Base-by-base conservation (phyloP, 2,797 vertebrate species). In the Eupleurogrammus muticus region DNA sequence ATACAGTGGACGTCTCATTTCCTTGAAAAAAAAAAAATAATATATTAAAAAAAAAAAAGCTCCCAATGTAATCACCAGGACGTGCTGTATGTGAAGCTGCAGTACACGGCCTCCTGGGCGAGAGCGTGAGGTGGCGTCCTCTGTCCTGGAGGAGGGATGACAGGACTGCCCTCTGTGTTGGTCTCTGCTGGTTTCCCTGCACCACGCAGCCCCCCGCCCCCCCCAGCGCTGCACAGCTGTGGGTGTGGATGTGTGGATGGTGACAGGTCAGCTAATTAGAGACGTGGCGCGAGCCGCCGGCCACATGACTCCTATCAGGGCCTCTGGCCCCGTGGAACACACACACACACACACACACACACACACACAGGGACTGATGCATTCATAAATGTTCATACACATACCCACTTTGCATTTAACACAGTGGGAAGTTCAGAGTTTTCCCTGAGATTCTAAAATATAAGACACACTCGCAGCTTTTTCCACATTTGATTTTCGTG, bases 211-310 rank as follows among this genome's bases (percentile, higher is more conserved):
- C 75, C 16, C 65, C 40, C 73, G 49, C 70, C 62, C 85, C 82
- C 77, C 76, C n/a, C 69, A 80, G 81, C 49, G 1, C 65, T 54
- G 66, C 84, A 75, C 90, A 88, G 83, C 90, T 87, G 84, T 82
- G 81, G 82, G 89, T 89, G 89, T 91, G 55, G 51, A 56, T 16
- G 89, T 89, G 89, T 91, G 55, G 51, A 56, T 16, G 70, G 80
- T 89, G 90, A 91, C 90, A 89, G 86, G 89, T 91, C 86, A 85
- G 80, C 75, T 90, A 91, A 92, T 92, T 89, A 92, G 86, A 87
- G 74, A 64, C 21, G 66, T 58, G 61, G 79, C 67, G 72, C 77
- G 83, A 83, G 81, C 82, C 85, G 73, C 80, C 4, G 80, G 89
- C 70, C 77, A 70, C 81, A 83, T 93, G 91, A 92, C 80, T 90